A percentile compares a stretch with the other conserved stretches of the same genome.
These are phyloP conservation scores for Enteromius anoplus DNA, from an alignment of 2,797 vertebrate species.

Conservation along the genomic window DNA sequence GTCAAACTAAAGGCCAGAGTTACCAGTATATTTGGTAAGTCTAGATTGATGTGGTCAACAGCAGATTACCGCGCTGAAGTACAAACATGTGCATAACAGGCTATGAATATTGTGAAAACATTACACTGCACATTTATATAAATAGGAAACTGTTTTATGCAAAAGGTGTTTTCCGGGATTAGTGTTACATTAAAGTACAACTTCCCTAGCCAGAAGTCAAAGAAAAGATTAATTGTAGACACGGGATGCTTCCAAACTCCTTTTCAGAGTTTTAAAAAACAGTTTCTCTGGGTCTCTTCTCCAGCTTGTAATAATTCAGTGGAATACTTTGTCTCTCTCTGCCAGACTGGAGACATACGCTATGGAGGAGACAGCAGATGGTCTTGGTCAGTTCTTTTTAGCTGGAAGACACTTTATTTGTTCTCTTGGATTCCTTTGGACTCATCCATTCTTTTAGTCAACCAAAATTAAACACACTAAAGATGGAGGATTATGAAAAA, in stretches of 20 bases:
- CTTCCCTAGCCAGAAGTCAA: neutral
- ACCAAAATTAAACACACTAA: neutral
- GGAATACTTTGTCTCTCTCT: slow-evolving; percentile 31
- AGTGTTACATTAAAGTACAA: neutral
- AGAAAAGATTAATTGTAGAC: neutral
- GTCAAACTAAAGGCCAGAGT: neutral
- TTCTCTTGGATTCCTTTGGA: slow-evolving; percentile 21
- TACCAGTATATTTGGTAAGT: neutral
- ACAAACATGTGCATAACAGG: neutral
- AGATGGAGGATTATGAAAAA: slow-evolving; percentile 7
- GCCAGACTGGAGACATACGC: slow-evolving; percentile 44
- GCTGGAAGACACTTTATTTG: slow-evolving; percentile 33
- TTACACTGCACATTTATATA: neutral
- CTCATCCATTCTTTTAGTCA: slow-evolving; percentile 23
- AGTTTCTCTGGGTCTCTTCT: neutral
- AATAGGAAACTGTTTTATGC: neutral
- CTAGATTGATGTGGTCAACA: slow-evolving; percentile 17
- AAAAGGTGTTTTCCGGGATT: slow-evolving; percentile 17
- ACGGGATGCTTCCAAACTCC: slow-evolving; percentile 2
- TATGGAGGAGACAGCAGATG: slow-evolving; percentile 47
- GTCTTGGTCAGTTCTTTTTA: slow-evolving; percentile 28
- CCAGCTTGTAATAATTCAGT: slow-evolving; percentile 38
- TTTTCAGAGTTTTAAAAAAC: slow-evolving; percentile 32
- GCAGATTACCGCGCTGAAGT: neutral
- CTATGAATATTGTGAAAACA: neutral